Base-by-base conservation (phyloP, 2,888 invertebrate species). In the Caenorhabditis sulstoni region DNA sequence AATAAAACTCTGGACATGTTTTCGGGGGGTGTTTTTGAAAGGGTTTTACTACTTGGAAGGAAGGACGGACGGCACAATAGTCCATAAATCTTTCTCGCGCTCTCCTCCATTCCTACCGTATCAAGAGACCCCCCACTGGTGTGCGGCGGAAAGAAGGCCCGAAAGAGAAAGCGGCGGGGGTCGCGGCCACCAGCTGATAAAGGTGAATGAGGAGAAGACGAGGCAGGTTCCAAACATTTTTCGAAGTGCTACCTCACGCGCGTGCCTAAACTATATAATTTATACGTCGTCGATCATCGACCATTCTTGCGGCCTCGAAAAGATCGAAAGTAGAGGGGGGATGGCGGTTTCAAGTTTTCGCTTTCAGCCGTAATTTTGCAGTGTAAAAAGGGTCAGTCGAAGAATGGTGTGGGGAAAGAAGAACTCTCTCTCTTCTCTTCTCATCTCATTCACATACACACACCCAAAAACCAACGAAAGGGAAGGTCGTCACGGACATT, bases 381-480 rank as follows among this genome's bases (percentile, higher is more conserved):
- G 75, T 76, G 75, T 76, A 68, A 76, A 57, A 68, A 68, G 75
- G n/a, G 67, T 62, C 57, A 58, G 20, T 59, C 58, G 8, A 53
- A 37, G 58, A 39, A 47, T 18, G 50, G 37, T 18, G 35, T 45
- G 18, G 23, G 41, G 22, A 49, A 12, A 45, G 23, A 66, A 47
- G 16, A 39, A 52, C 49, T n/a, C n/a, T n/a, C n/a, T n/a, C n/a
- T n/a, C n/a, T n/a, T n/a, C n/a, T n/a, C n/a, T 55, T 11, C 41
- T 64, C 64, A 22, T 49, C n/a, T 37, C 62, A 29, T 9, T 50
- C 22, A 20, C 57, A 61, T 57, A 55, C 57, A 57, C 3, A 50
- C 16, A 35, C 50, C 47, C 22, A 49, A 49, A 35, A 45, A 18
- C 45, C 16, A 44, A 23, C 52, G 41, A 59, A 29, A 29, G 7